Evolutionary conservation across 2,888 invertebrate species (phyloP).

Genomic region (Andrena bucephala): DNA sequence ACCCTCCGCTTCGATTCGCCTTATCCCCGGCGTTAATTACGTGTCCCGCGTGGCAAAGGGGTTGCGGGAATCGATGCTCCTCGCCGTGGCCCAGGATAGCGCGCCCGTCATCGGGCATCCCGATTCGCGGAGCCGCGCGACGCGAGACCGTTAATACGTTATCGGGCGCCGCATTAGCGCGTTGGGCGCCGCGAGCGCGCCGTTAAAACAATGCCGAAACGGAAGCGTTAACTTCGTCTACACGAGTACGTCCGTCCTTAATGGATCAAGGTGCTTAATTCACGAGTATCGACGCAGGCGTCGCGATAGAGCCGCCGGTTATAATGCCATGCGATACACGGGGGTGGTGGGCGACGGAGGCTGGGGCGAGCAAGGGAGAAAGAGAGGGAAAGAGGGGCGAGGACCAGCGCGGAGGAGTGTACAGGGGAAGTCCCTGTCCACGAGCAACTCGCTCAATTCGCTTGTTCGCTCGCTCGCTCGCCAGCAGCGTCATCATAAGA

Average conservation of each 20-base stretch:
- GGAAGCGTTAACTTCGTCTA: slow-evolving; percentile 58
- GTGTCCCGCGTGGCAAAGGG: not conserved
- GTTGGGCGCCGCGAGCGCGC: slow-evolving; percentile 18
- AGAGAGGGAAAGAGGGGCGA: slow-evolving; percentile 24
- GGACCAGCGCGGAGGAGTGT: slow-evolving; percentile 54
- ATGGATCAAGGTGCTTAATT: slow-evolving; percentile 72
- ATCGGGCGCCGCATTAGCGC: slow-evolving; percentile 38
- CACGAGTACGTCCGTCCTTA: slow-evolving; percentile 60
- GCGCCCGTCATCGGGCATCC: not conserved
- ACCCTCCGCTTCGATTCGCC: not conserved
- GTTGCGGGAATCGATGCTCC: not conserved
- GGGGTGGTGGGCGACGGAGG: slow-evolving; percentile 45
- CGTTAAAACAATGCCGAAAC: slow-evolving; percentile 62
- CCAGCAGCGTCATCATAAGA: slow-evolving; percentile 84
- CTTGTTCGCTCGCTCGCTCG: slow-evolving; percentile 74
- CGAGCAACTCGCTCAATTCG: slow-evolving; percentile 79
- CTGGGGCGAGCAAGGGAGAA: slow-evolving; percentile 21
- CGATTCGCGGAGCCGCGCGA: not conserved
- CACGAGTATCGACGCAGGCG: slow-evolving; percentile 69
- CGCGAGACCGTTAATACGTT: slow-evolving; percentile 34
- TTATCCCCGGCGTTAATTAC: slow-evolving; percentile 46
- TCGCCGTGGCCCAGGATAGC: not conserved
- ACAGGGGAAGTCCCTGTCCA: slow-evolving; percentile 75
- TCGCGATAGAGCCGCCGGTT: slow-evolving; percentile 67
- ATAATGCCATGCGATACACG: slow-evolving; percentile 72